A percentile compares a stretch with the other conserved stretches of the same genome.
Evolutionary conservation across 2,888 invertebrate genomes (phyloP).

Genomic region (Platycheirus albimanus): DNA sequence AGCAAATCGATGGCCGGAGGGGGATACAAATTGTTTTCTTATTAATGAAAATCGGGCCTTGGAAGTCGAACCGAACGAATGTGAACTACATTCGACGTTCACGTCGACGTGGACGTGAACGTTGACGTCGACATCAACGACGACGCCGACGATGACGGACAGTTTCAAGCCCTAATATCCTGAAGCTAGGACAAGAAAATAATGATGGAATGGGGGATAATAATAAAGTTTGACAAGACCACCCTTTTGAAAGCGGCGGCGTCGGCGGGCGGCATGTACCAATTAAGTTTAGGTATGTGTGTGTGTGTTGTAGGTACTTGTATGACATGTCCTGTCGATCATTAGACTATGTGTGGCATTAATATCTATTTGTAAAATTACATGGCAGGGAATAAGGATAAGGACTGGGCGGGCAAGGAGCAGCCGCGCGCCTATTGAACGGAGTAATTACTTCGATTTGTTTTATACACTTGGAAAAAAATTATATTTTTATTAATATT

Average conservation of each 20-base stretch:
- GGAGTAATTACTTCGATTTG: slow-evolving; percentile 59
- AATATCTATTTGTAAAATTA: slow-evolving; percentile 70
- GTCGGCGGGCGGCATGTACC: slow-evolving; percentile 22
- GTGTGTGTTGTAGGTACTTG: slow-evolving; percentile 1
- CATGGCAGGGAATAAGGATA: slow-evolving; percentile 27
- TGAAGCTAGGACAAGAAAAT: slow-evolving; percentile 7
- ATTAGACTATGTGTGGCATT: slow-evolving; percentile 60
- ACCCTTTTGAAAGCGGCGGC: slow-evolving; percentile 16
- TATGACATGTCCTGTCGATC: slow-evolving; percentile 66
- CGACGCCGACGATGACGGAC: slow-evolving; percentile 18
- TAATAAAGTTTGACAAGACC: slow-evolving; percentile 60
- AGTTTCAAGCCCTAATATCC: slow-evolving; percentile 16
- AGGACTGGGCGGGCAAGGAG: not conserved
- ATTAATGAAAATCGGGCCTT: slow-evolving; percentile 73
- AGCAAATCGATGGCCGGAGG: slow-evolving; percentile 67
- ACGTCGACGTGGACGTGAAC: too few species aligned
- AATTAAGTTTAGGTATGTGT: slow-evolving; percentile 18
- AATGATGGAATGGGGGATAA: slow-evolving; percentile 48
- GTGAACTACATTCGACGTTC: slow-evolving; percentile 43
- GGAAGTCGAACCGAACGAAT: slow-evolving; percentile 62
- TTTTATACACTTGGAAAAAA: slow-evolving; percentile 49
- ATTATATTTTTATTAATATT: not conserved
- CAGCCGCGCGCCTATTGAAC: slow-evolving; percentile 39
- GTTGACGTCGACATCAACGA: too few species aligned
- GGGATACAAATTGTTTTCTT: slow-evolving; percentile 71